These are phyloP conservation scores for Poicephalus gulielmi DNA, from an alignment of 2,113 vertebrate species.

Conservation along the genomic window DNA sequence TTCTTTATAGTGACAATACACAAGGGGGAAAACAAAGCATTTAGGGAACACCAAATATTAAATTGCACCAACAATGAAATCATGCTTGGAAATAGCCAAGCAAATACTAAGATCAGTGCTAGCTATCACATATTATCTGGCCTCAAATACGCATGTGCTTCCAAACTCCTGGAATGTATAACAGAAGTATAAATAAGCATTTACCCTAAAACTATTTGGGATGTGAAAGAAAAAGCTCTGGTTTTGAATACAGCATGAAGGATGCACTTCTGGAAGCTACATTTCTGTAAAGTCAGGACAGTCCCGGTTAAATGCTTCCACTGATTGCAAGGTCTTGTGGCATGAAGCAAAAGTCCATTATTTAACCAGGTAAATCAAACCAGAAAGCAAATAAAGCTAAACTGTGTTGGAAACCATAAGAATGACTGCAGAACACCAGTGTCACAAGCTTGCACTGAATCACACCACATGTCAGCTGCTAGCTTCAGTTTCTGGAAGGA, in stretches of 20 bases:
- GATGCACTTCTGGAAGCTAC: background rate
- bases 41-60: background rate
- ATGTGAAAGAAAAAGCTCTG: background rate
- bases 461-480: accelerated
- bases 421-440: background rate
- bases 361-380: background rate
- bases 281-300: background rate
- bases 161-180: background rate
- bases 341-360: background rate
- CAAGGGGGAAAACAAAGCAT: background rate
- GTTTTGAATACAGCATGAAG: background rate
- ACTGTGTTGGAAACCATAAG: background rate
- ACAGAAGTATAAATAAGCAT: background rate
- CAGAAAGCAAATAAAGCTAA: background rate
- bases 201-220: background rate
- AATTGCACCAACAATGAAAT: background rate
- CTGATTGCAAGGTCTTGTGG: background rate
- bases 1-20: background rate
- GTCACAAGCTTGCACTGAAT: background rate
- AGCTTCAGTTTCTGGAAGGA: background rate
- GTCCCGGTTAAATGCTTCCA: background rate
- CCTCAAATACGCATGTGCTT: background rate
- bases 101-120: background rate
- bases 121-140: background rate
- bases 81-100: background rate